A percentile compares a stretch with the other conserved stretches of the same genome.
These are phyloP conservation scores for Aleadryas rufinucha DNA, from an alignment of 2,113 vertebrate genomes.

Conservation along the genomic window DNA sequence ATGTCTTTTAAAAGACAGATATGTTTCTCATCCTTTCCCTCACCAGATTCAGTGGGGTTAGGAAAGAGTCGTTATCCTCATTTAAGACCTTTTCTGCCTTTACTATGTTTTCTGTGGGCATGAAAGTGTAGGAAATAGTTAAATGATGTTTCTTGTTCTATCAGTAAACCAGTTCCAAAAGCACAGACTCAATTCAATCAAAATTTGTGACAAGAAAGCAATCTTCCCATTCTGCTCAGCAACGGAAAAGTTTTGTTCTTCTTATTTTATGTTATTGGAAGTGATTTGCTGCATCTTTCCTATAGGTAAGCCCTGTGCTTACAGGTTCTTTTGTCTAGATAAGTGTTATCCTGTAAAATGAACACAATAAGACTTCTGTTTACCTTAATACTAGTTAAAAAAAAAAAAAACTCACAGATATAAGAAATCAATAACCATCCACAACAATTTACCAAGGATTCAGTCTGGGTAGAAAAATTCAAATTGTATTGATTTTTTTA, in stretches of 20 bases:
- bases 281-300: slow-evolving; percentile 36
- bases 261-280: slow-evolving; percentile 55
- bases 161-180: slow-evolving; percentile 54
- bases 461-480: slow-evolving; percentile 62
- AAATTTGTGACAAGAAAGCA: slow-evolving; percentile 69
- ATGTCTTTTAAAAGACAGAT: not conserved
- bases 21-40: not conserved
- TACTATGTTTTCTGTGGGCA: not conserved
- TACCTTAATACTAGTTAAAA: slow-evolving; percentile 68
- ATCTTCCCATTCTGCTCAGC: slow-evolving; percentile 55
- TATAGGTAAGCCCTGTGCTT: slow-evolving; percentile 10
- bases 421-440: slow-evolving; percentile 74
- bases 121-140: slow-evolving; percentile 53
- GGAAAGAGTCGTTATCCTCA: not conserved
- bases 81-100: not conserved
- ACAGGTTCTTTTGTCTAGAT: slow-evolving; percentile 69
- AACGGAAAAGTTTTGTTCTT: slow-evolving; percentile 38
- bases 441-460: slow-evolving; percentile 72
- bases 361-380: slow-evolving; percentile 66
- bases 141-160: slow-evolving; percentile 41
- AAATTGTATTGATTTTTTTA: slow-evolving; percentile 71
- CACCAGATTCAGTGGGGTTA: not conserved
- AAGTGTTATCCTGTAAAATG: slow-evolving; percentile 65
- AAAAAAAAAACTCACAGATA: slow-evolving; percentile 44
- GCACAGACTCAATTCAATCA: slow-evolving; percentile 62